Conservation (phyloP, 2,888 invertebrate species). For the Pterostichus niger region DNA sequence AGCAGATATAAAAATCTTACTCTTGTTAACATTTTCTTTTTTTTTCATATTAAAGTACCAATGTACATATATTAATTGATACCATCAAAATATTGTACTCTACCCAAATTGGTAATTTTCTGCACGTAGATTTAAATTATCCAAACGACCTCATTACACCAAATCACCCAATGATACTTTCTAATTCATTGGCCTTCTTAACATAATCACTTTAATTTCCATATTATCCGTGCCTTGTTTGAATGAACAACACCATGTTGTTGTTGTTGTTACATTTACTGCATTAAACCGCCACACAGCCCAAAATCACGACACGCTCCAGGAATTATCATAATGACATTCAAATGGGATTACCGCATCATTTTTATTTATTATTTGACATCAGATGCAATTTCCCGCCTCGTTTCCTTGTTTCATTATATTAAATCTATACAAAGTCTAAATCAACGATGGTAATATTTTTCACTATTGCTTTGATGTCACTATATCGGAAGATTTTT, state of each 20-base stretch:
- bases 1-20: no score
- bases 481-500: no score
- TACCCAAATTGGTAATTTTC: neutral
- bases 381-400: constrained; percentile 39
- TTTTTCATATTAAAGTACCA: neutral
- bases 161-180: neutral
- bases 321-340: constrained; percentile 45
- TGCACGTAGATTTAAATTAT: neutral
- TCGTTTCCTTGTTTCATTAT: neutral
- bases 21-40: no score
- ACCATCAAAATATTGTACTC: neutral
- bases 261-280: neutral
- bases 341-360: constrained; percentile 40
- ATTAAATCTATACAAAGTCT: neutral
- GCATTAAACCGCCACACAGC: no score
- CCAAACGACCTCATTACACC: neutral
- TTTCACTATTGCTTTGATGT: neutral
- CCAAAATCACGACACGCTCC: neutral
- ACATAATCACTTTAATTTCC: neutral
- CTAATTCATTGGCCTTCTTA: constrained; percentile 3
- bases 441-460: neutral
- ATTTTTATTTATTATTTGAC: constrained; percentile 44
- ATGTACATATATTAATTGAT: neutral
- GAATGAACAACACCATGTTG: neutral
- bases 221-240: neutral